These are phyloP conservation scores for Rhadinocentrus ornatus DNA, from an alignment of 2,797 vertebrate species.

Conservation along the genomic window DNA sequence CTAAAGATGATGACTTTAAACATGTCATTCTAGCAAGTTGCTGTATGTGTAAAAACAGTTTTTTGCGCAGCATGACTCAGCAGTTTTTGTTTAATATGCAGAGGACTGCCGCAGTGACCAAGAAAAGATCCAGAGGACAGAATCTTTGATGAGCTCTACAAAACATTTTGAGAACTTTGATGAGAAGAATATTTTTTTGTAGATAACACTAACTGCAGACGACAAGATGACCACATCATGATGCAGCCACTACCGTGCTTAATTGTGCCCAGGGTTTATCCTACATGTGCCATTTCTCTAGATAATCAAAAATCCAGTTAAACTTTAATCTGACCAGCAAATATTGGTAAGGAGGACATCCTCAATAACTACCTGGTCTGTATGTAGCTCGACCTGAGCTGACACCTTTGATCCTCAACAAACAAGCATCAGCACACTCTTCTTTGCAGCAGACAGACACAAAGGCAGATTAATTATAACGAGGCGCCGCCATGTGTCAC, in stretches of 20 bases:
- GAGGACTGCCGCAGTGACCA: neutral
- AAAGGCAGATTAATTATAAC: too few species aligned
- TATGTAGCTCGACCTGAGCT: neutral
- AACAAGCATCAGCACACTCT: neutral
- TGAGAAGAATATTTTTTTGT: too few species aligned
- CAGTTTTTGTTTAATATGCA: neutral
- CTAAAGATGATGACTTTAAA: too few species aligned
- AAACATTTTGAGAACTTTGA: too few species aligned
- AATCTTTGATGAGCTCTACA: neutral
- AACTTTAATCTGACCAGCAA: too few species aligned
- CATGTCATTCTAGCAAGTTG: neutral
- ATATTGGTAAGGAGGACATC: neutral
- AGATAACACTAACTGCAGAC: too few species aligned
- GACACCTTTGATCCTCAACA: neutral
- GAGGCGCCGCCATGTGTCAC: neutral
- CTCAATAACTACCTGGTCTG: neutral
- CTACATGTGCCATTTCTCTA: too few species aligned
- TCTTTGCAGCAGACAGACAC: too few species aligned
- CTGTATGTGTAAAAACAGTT: constrained; percentile 16
- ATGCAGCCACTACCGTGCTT: too few species aligned
- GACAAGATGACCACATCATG: too few species aligned
- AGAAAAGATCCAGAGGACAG: neutral
- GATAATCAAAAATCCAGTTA: too few species aligned
- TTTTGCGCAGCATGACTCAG: constrained; percentile 10
- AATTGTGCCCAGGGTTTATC: too few species aligned